A percentile compares a stretch with the other conserved stretches of the same genome.
These are phyloP conservation scores for Tinea trinotella DNA, from an alignment of 2,888 invertebrate species.

Conservation along the genomic window DNA sequence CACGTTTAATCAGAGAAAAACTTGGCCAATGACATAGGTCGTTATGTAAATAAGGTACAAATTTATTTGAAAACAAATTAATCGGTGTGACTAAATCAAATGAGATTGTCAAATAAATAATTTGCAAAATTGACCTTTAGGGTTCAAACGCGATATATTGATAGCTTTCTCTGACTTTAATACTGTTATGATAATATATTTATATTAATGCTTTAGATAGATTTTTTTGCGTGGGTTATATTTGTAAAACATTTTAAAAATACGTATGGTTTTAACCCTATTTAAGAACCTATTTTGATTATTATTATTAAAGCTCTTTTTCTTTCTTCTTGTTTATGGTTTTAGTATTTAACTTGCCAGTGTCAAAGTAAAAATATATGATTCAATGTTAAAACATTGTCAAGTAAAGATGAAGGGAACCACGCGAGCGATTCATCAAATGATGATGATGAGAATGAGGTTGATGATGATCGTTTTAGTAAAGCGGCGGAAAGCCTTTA, in stretches of 20 bases:
- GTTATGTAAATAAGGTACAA: constrained; percentile 12
- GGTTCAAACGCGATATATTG: constrained; percentile 3
- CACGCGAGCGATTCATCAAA: no score
- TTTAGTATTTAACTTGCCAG: no score
- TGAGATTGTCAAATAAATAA: constrained; percentile 7
- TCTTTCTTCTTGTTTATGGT: no score
- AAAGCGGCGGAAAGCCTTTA: no score
- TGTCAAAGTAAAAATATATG: no score
- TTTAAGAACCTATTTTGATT: no score
- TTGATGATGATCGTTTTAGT: no score
- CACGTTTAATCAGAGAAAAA: background rate
- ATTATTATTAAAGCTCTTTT: no score
- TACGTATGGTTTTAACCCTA: background rate
- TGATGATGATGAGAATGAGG: no score
- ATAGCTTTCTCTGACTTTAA: background rate
- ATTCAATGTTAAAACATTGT: no score
- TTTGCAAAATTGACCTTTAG: constrained; percentile 14
- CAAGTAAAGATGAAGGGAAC: no score
- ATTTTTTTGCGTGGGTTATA: background rate
- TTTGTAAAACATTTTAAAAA: background rate
- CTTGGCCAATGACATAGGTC: background rate
- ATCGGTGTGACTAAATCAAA: constrained; percentile 6
- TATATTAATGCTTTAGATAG: no score
- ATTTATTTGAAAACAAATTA: constrained; percentile 21
- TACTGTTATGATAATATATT: background rate